A percentile compares a stretch with the other conserved stretches of the same genome.
These are phyloP conservation scores for Brachypalpus laphriformis DNA, from an alignment of 2,888 invertebrate species.

Conservation along the genomic window DNA sequence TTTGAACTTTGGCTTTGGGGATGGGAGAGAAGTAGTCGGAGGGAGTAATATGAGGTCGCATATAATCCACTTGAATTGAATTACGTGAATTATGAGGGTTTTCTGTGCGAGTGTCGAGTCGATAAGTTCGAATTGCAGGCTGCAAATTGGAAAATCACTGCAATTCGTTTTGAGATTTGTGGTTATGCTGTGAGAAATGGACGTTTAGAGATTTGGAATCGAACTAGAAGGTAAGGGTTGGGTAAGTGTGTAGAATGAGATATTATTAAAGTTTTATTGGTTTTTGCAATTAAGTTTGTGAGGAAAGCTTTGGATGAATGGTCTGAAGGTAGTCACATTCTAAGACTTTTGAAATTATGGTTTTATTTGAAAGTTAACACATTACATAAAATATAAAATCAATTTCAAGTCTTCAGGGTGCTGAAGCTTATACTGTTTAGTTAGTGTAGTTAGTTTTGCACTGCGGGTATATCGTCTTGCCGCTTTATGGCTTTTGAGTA, in stretches of 20 bases:
- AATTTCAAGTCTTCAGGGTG: too few species aligned
- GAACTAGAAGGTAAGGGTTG: background rate
- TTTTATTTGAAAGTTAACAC: too few species aligned
- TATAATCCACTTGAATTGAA: conserved; percentile 73
- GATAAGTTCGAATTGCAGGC: conserved; percentile 70
- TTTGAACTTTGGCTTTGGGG: conserved; percentile 26
- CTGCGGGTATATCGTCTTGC: too few species aligned
- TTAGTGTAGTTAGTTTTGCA: too few species aligned
- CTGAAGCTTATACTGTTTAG: too few species aligned
- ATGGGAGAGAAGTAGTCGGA: background rate
- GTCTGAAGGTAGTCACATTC: too few species aligned
- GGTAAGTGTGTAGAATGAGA: background rate
- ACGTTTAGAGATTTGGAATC: conserved; percentile 10
- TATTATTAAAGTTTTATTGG: conserved; percentile 27
- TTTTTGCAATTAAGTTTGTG: background rate
- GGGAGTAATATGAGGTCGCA: conserved; percentile 61
- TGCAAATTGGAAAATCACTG: conserved; percentile 74
- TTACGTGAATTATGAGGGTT: conserved; percentile 71
- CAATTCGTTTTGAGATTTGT: conserved; percentile 71
- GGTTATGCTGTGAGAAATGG: conserved; percentile 52
- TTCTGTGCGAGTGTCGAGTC: conserved; percentile 64
- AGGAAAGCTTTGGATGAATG: background rate
- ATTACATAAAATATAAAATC: too few species aligned
- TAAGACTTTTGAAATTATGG: too few species aligned
- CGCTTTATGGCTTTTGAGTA: too few species aligned